Base-by-base conservation (phyloP, 1,140 invertebrate genomes). In the Eurosta solidaginis region DNA sequence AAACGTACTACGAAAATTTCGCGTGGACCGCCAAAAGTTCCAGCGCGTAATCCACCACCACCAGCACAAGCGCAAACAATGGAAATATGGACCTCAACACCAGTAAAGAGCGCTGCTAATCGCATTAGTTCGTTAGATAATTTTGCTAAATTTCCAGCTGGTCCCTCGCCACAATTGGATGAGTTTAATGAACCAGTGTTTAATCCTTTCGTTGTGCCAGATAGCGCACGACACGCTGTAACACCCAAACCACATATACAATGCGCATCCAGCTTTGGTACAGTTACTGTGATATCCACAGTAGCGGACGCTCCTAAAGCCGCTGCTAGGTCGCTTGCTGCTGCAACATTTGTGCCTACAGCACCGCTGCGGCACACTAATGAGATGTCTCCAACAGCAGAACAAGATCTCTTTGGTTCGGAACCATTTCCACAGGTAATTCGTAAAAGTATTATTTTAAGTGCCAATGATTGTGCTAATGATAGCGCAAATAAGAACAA, bases 341-440 rank as follows among this genome's bases (percentile, higher is more conserved):
- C 14, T 25, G 14, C 36, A n/a, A n/a, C 68, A 0, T 33, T 42
- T 44, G 40, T 47, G 20, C 4, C 45, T 5, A 36, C 20, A 25
- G 4, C 20, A 27, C 9, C 42, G 17, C n/a, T n/a, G 12, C 27
- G 45, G 3, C 47, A 25, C 22, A 74, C 33, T 6, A 33, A 4
- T 5, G 27, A n/a, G 27, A 45, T 33, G 33, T 17, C 36, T 10
- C 20, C 63, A 74, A 9, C 27, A 25, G 9, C 42, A 1, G 82
- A 83, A 29, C 52, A 81, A 36, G 90, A 91, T 83, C 82, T 91
- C 1, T 91, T 91, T 79, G 91, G 90, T 3, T 91, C 90, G 0
- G 90, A 90, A 5, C 91, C 91, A 3, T 91, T 91, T 81, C 85
- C 85, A 75, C 84, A 87, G 83, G 85, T 87, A 87, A 86, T 87